Evolutionary conservation across 2,888 invertebrate species (phyloP), one percentile per base, ranked within the genome.

Genomic region (Penaeus monodon): DNA sequence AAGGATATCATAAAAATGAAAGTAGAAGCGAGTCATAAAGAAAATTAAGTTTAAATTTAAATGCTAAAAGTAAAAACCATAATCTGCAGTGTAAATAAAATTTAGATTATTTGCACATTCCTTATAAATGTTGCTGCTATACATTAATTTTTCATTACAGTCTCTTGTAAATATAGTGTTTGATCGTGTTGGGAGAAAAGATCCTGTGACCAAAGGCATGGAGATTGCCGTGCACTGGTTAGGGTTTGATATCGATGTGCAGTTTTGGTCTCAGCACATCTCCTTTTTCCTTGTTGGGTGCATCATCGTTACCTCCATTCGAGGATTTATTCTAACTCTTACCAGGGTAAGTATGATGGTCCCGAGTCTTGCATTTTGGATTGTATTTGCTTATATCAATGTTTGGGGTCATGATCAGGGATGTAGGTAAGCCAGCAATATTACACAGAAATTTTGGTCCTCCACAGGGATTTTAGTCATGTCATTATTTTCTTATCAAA

Each of bases 231-330:
- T 99, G 0, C 96, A 98, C 92, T 99, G 98, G 96, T 95, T 99
- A 92, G 99, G 99, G 27, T 95, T 98, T 91, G 95, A 97, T 91
- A 97, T 99, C 91, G 99, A 99, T 93, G 96, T 99, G n/a, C 95
- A 96, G 29, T 99, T 99, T 93, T 99, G 99, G 99, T 99, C 98
- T 1, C 99, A 99, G 92, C 98, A 99, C 92, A 96, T 99, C 78
- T 99, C 99, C 0, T 99, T 99, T 93, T 95, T 97, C 91, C 94
- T 99, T 0, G 96, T 99, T 8, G 99, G 99, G 0, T 98, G 99
- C 91, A 99, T 99, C 90, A 99, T 99, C 1, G 95, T 99, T 3
- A 99, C 99, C 0, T 99, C 99, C 20, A 99, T 99, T 81, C 93
- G 99, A 90, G 99, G 99, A 8, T 94, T 99, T 78, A 94, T 99